Evolutionary conservation across 2,888 invertebrate species (phyloP).

Genomic region (Melieria omissa): DNA sequence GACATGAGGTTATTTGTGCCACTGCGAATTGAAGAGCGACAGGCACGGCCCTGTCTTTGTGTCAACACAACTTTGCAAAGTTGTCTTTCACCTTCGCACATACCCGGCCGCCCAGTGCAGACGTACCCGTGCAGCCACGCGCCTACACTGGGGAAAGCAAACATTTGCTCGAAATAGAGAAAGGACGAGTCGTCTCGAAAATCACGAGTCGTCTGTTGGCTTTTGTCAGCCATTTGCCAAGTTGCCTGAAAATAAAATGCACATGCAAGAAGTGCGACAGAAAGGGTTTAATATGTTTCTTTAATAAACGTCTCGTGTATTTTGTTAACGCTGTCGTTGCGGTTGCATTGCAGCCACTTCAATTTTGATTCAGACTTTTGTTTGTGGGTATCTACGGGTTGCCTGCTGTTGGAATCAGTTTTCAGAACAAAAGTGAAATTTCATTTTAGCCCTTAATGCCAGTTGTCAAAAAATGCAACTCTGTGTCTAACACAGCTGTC

Average conservation of each 20-base stretch:
- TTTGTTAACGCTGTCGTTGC: too few species aligned
- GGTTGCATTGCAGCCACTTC: too few species aligned
- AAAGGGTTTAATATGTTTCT: background rate
- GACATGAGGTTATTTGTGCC: background rate
- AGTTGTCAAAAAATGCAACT: background rate
- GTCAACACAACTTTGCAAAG: slow-evolving; percentile 10
- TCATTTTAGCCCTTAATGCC: background rate
- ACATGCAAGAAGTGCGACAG: background rate
- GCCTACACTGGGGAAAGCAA: background rate
- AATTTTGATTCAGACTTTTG: too few species aligned
- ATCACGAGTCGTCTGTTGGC: too few species aligned
- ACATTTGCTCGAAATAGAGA: too few species aligned
- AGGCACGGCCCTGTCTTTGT: background rate
- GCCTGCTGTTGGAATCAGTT: background rate
- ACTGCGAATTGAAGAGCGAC: background rate
- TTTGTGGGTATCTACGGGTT: too few species aligned
- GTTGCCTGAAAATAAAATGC: too few species aligned
- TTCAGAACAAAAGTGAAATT: background rate
- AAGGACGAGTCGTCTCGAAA: too few species aligned
- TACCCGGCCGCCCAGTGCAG: slow-evolving; percentile 7
- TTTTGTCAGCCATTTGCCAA: too few species aligned
- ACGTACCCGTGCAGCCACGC: slow-evolving; percentile 12
- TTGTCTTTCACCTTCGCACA: slow-evolving; percentile 4
- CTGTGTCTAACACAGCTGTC: background rate
- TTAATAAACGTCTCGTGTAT: too few species aligned